Base-by-base conservation (phyloP, 92 coral and sea anemone species). In the Isaurus tuberculatus region DNA sequence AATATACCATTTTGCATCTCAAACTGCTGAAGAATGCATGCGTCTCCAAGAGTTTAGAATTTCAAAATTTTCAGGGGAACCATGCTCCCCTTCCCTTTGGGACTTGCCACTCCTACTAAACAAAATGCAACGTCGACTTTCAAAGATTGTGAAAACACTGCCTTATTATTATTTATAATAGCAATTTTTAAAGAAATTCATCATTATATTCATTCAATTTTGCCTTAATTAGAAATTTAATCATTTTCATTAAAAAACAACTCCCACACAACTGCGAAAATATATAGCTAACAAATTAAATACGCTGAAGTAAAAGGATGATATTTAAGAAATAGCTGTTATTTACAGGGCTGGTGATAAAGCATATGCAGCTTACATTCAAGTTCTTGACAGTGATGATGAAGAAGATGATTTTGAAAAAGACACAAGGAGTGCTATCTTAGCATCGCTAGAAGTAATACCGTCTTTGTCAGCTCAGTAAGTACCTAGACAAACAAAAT, bases 211-310 rank as follows among this genome's bases (percentile, higher is more conserved):
- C 55, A 48, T 37, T 37, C 43, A 49, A n/a, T 49, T 49, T 49
- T 49, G 42, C 72, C 61, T 34, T 72, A 42, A 84, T 84, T 33
- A 36, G 73, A 17, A 55, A 36, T 26, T 83, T 44, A 83, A 57
- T 26, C 43, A 72, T 28, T 83, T 83, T 72, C 7, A 4, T 22
- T 60, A 83, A 83, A 72, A 72, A 55, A 71, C 72, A 8, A 71
- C 58, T 49, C 55, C 55, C 58, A 49, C 58, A 40, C 20, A 49
- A 49, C 20, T 49, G 58, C 58, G 15, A 49, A 49, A 49, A 49
- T 49, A 49, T 14, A 8, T 49, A 49, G 58, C 58, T 49, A 49
- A 49, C 58, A 49, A 49, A 49, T 49, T 49, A 49, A 49, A 49
- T 49, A 49, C 23, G 58, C 58, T 49, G 58, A 49, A 49, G 58